Evolutionary conservation across 2,113 vertebrate genomes (phyloP), one percentile per base, ranked within the genome.

Genomic region (Trematomus loennbergii): DNA sequence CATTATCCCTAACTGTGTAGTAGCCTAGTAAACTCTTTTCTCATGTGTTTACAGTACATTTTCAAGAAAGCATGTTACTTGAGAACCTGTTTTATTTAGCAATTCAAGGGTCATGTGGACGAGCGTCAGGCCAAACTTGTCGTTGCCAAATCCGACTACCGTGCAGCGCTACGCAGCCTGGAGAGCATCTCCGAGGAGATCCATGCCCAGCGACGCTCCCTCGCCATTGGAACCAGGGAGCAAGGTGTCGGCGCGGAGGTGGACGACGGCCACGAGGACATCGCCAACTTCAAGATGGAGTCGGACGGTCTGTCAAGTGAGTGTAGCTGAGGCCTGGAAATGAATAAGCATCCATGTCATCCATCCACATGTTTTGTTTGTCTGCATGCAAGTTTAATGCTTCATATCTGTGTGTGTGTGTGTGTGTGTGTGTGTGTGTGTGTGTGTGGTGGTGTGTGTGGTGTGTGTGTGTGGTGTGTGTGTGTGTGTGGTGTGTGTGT

Each of bases 131-230:
- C 95, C 81, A 98, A 97, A 70, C 93, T 99, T 70, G 92, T 94
- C 36, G 89, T 94, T 58, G 97, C 98, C 0, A 99, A 99, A 53
- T 95, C 96, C 0, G 96, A 98, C 85, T 99, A 99, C 79, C 97
- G 97, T 79, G 91, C 96, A 0, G 97, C 98, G 0, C 88, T 99
- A 55, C 95, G 96, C 81, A 98, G 96, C 83, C 94, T 99, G 65
- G 98, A 99, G 91, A 96, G 95, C 95, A 99, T 99, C 90, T 99
- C 98, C 0, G 97, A 99, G 2, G 98, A 99, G 96, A 99, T 99
- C 79, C 98, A 99, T 0, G 96, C 97, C 72, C 95, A 97, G 63
- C 95, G 98, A 36, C 95, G 97, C 18, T 96, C 96, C 65, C 84
- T 95, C 0, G 90, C 96, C 87, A 96, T 98, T 92, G 98, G 97